Conservation (phyloP, 2,797 vertebrate genomes). For the Pitangus sulphuratus region DNA sequence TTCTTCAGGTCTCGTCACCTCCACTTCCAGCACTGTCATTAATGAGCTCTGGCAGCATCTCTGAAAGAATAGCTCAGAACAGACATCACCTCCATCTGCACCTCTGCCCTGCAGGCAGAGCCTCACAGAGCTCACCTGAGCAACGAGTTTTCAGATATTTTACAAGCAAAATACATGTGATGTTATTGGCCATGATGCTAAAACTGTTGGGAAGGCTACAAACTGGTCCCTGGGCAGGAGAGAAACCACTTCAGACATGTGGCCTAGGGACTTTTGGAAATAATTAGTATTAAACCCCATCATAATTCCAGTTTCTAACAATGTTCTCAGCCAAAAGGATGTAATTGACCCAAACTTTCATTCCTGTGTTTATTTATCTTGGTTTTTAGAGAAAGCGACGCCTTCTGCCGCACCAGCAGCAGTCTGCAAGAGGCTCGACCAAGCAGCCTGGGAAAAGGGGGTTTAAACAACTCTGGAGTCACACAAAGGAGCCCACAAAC, state of each 20-base stretch:
- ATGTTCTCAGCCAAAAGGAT: neutral
- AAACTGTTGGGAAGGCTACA: neutral
- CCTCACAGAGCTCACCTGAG: neutral
- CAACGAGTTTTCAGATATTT: neutral
- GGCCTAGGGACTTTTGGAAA: neutral
- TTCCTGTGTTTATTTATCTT: neutral
- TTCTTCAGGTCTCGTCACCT: constrained; percentile 8
- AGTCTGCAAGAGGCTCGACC: neutral
- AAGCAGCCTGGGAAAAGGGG: neutral
- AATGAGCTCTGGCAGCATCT: neutral
- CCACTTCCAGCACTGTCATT: neutral
- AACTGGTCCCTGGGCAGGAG: neutral
- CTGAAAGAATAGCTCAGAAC: neutral
- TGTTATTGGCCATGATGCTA: neutral
- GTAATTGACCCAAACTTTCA: neutral
- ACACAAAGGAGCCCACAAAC: neutral
- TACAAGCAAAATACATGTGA: neutral
- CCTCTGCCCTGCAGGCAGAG: neutral
- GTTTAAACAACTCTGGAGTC: neutral
- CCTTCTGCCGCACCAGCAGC: neutral
- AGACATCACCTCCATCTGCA: neutral
- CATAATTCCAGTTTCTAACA: neutral
- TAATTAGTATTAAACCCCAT: neutral
- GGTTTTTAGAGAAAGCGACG: neutral
- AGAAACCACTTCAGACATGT: neutral